Evolutionary conservation across 2,888 invertebrate genomes (phyloP), one percentile per base, ranked within the genome.

Genomic region (Drosophila phalerata): DNA sequence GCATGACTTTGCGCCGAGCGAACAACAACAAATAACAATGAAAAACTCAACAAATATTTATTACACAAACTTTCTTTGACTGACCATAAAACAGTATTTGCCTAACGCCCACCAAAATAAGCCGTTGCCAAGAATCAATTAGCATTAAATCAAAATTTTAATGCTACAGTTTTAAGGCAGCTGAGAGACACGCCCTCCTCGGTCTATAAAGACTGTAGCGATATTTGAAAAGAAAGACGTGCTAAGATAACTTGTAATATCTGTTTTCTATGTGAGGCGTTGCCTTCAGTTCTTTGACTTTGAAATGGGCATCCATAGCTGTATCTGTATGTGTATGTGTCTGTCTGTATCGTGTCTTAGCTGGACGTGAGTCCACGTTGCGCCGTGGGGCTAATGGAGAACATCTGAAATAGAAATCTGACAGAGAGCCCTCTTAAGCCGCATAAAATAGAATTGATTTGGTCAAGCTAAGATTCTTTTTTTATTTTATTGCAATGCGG

Each of bases 121-220:
- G 17, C 56, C 65, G 62, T 38, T 72, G 72, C 65, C 74, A 49
- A 49, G 74, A 76, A 82, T 87, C 87, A 88, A 86, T 88, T 88
- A 81, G 76, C 85, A 84, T 75, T 86, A 86, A 88, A 86, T 88
- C 89, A 86, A 81, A 57, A 69, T 68, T 75, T 63, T 78, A 73
- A 73, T 79, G 49, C 63, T 40, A 57, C 63, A 53, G 37, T 61
- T 73, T 66, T 65, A 65, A 52, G 55, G 30, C 56, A 57, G 57
- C 52, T 53, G 38, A 9, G 52, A 22, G 47, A 11, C 40, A 77
- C 74, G 63, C 74, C 68, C 42, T 15, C 28, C 13, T 52, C 19
- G 17, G 58, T 34, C 57, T 22, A 38, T 47, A 55, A 61, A 69
- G 55, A 17, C 48, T 42, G 10, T 51, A 57, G 57, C 49, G 19